These are phyloP conservation scores for Hippotragus niger DNA, from an alignment of 2,113 vertebrate species.

Conservation along the genomic window DNA sequence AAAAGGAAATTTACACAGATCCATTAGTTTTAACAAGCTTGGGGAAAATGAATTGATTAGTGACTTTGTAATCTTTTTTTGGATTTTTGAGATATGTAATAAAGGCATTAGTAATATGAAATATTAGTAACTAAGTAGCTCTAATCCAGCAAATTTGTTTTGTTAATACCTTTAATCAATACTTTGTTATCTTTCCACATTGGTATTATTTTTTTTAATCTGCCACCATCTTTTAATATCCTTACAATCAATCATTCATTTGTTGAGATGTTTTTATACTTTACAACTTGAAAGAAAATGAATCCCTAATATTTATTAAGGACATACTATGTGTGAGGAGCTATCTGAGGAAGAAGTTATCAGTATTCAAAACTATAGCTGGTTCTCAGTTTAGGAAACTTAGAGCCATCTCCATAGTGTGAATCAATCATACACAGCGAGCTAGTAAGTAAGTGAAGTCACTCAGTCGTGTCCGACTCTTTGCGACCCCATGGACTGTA, in stretches of 20 bases:
- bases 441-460: background rate
- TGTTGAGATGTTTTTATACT: background rate
- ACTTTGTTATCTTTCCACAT: background rate
- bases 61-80: background rate
- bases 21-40: background rate
- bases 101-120: background rate
- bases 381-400: background rate
- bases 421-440: background rate
- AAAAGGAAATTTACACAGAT: background rate
- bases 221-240: background rate
- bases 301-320: background rate
- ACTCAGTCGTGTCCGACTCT: too few species aligned
- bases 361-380: background rate
- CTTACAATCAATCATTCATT: background rate
- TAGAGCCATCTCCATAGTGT: background rate
- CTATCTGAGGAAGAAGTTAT: background rate
- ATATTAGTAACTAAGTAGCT: constrained; percentile 16
- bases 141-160: constrained; percentile 3
- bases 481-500: too few species aligned
- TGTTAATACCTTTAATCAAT: background rate
- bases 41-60: constrained; percentile 9
- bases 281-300: constrained; percentile 1
- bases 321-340: background rate
- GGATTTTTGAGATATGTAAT: background rate
- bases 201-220: background rate